Evolutionary conservation across 92 coral and sea anemone genomes (phyloP).

Genomic region (Montipora capitata): DNA sequence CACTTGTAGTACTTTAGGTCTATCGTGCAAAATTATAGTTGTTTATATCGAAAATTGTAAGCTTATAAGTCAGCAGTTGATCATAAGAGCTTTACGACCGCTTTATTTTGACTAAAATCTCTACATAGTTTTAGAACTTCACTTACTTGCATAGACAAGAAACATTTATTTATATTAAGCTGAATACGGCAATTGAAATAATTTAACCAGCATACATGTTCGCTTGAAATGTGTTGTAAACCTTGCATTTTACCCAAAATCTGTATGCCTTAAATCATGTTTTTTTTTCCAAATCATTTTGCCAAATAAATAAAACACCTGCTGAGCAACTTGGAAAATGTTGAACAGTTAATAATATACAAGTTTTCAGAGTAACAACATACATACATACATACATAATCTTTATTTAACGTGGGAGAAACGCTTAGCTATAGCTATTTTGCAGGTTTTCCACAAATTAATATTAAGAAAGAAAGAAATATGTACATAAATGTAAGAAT

Average conservation of each 20-base stretch:
- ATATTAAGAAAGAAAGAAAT: too few relatives aligned
- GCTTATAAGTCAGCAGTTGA: constrained; percentile 4
- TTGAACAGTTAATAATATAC: background rate
- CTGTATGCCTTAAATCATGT: background rate
- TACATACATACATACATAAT: too few relatives aligned
- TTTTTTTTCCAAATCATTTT: too few relatives aligned
- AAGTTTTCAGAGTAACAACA: background rate
- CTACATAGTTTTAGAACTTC: constrained; percentile 5
- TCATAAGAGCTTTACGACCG: background rate
- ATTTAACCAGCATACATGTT: background rate
- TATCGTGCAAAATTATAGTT: constrained; percentile 8
- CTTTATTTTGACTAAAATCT: constrained; percentile 34
- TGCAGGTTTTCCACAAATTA: too few relatives aligned
- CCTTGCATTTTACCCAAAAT: background rate
- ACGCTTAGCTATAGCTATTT: too few relatives aligned
- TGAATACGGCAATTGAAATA: background rate
- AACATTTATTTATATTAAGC: background rate
- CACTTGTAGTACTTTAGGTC: constrained; percentile 6
- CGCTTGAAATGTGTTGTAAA: background rate
- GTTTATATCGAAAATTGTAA: constrained; percentile 10
- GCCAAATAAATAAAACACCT: background rate
- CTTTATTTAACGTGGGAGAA: too few relatives aligned
- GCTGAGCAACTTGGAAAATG: background rate
- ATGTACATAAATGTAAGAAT: too few relatives aligned
- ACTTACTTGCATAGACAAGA: constrained; percentile 17